Percentiles rank a stretch among this genome's conserved stretches.
Conservation (phyloP, 2,797 vertebrate genomes). For the Eospalax fontanierii region DNA sequence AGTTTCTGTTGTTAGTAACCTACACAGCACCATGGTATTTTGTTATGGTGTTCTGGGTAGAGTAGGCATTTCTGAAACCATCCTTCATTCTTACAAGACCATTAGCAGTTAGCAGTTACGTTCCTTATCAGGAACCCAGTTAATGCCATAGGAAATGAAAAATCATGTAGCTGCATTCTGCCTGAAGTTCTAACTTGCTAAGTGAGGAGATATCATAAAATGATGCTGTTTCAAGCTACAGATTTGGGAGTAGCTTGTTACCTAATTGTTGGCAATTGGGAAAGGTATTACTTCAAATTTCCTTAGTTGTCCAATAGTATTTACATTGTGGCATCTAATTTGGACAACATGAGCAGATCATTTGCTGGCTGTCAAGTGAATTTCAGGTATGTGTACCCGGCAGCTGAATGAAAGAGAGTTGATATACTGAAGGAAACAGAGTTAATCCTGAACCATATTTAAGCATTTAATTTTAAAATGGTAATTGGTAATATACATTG, state of each 20-base stretch:
- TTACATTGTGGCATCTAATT: not conserved
- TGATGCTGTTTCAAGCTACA: not conserved
- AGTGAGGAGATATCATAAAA: not conserved
- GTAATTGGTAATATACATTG: conserved; percentile 51
- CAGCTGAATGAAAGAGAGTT: not conserved
- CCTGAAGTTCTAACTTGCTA: not conserved
- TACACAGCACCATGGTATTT: not conserved
- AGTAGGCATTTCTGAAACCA: not conserved
- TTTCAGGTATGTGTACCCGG: not conserved
- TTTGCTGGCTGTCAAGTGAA: conserved; percentile 14
- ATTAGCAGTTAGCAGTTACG: not conserved
- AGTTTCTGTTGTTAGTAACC: not conserved
- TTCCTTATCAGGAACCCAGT: not conserved
- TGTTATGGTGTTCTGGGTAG: not conserved
- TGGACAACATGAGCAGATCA: conserved; percentile 12
- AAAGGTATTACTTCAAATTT: not conserved
- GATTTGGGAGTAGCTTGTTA: not conserved
- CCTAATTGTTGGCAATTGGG: not conserved
- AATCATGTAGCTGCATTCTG: not conserved
- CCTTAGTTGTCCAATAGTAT: not conserved
- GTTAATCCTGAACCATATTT: not conserved
- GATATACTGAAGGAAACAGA: not conserved
- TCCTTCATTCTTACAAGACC: not conserved
- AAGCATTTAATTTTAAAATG: conserved; percentile 46
- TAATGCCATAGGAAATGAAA: not conserved